Conservation (phyloP, 1,140 invertebrate species). For the Varroa destructor region DNA sequence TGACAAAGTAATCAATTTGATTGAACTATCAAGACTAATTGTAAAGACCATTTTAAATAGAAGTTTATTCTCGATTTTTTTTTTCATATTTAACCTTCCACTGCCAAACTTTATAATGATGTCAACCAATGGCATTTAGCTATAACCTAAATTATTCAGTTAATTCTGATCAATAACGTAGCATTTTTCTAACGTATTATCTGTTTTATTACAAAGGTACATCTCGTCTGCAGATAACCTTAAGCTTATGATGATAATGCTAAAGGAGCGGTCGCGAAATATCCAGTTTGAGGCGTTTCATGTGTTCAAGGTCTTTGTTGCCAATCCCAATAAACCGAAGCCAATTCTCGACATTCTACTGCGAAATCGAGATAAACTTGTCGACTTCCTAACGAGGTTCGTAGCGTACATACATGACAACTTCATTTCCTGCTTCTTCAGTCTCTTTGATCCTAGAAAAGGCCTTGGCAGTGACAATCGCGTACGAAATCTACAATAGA, state of each 20-base stretch:
- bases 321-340: constrained; percentile 99
- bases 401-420: no score
- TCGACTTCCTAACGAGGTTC: constrained; percentile 75
- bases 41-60: no score
- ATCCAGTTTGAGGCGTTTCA: constrained; percentile 99
- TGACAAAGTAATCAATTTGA: constrained; percentile 45
- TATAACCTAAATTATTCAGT: not conserved
- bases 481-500: no score
- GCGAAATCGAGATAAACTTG: constrained; percentile 94
- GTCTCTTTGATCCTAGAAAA: no score
- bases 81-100: not conserved
- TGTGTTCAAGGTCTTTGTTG: constrained; percentile 99
- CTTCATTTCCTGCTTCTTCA: no score
- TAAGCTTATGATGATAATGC: constrained; percentile 99
- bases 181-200: constrained; percentile 35
- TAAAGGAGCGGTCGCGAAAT: constrained; percentile 96
- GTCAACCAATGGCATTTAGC: no score
- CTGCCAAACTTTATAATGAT: constrained; percentile 1
- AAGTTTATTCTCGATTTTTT: no score
- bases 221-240: constrained; percentile 98
- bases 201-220: constrained; percentile 86
- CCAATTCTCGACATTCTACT: constrained; percentile 95
- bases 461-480: no score
- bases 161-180: not conserved
- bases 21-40: constrained; percentile 15